Conservation (phyloP, 2,113 vertebrate species). For the Lepidothrix coronata region DNA sequence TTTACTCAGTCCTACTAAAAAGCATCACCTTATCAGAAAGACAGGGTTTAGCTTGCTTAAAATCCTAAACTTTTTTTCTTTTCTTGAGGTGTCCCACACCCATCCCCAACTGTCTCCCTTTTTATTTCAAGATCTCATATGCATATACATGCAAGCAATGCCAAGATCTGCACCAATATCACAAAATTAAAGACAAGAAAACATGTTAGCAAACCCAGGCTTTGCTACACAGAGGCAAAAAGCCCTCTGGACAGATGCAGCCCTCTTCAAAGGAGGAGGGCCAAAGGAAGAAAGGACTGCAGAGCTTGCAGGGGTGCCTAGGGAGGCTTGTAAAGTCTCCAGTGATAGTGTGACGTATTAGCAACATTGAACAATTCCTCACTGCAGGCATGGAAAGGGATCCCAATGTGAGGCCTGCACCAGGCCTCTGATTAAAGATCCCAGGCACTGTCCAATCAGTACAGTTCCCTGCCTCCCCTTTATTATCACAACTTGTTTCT, state of each 20-base stretch:
- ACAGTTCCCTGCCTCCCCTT: not conserved
- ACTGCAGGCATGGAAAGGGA: accelerated
- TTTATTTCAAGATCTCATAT: not conserved
- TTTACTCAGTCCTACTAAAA: not conserved
- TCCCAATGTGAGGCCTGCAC: accelerated
- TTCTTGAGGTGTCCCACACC: not conserved
- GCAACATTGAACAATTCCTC: not conserved
- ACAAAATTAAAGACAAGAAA: not conserved
- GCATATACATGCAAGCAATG: not conserved
- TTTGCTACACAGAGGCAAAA: not conserved
- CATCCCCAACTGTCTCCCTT: not conserved
- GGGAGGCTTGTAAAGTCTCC: not conserved
- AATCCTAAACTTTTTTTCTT: not conserved
- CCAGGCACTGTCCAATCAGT: not conserved
- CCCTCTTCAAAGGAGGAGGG: not conserved
- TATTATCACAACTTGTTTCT: conserved; percentile 61
- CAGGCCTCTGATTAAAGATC: not conserved
- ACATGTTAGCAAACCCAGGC: not conserved
- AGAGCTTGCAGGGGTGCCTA: not conserved
- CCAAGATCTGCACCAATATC: not conserved
- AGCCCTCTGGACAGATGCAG: accelerated
- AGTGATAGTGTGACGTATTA: accelerated
- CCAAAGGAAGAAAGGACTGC: not conserved
- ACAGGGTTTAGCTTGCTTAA: not conserved
- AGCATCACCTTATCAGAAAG: not conserved